Evolutionary conservation across 2,113 vertebrate species (phyloP), one percentile per base, ranked within the genome.

Genomic region (Sialia sialis): DNA sequence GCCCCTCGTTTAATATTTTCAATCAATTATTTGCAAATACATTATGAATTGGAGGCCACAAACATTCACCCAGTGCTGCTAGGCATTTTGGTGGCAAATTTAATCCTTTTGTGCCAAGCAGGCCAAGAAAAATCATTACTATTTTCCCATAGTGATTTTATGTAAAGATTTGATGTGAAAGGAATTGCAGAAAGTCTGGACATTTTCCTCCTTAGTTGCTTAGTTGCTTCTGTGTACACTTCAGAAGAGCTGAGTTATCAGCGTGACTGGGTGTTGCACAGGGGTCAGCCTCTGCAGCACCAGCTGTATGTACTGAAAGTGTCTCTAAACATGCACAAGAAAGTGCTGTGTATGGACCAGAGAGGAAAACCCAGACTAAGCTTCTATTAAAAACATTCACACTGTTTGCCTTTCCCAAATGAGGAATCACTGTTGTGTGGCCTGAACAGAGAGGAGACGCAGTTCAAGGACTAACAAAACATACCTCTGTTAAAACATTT

Each of bases 401-500:
- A 52, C 13, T 70, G 9, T 67, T 84, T 30, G 32, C 30, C 88
- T 77, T 81, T 67, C 48, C 59, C 0, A 0, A 54, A 34, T 0
- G 9, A 83, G 43, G 2, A 29, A 32, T 6, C 21, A 6, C 54
- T n/a, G 19, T 16, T 3, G 10, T 25, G 17, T 2, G 25, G 27
- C 69, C 43, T 34, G 9, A 14, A 59, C 11, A 62, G 64, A 92
- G 29, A 78, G 34, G 26, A 78, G 34, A 84, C 5, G 0, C 85
- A 70, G 51, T 14, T 95, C 82, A 96, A 94, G 30, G n/a, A 96
- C 30, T 36, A 59, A 92, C 67, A 90, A 79, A 0, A 93, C 19
- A 58, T 22, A 23, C 1, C 4, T 20, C 68, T 87, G 81, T 93
- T 94, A 73, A 90, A 94, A 90, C 83, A 89, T 89, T 94, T 94